These are phyloP conservation scores for Zygaena filipendulae DNA, from an alignment of 2,888 invertebrate species.

Conservation along the genomic window DNA sequence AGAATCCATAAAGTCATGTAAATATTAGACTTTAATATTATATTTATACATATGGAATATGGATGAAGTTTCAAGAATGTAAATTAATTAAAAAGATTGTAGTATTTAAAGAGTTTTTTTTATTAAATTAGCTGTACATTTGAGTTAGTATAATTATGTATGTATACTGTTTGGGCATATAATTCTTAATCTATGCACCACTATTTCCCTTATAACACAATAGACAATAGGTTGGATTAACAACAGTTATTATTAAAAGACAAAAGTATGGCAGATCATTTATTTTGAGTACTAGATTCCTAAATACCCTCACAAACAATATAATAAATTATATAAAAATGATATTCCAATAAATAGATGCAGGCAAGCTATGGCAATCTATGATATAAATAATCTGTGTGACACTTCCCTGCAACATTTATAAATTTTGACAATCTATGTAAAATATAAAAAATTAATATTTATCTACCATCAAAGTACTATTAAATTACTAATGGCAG, in stretches of 20 bases:
- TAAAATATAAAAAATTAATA: slow-evolving; percentile 25
- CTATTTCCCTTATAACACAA: slow-evolving; percentile 37
- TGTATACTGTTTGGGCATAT: slow-evolving; percentile 68
- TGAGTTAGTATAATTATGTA: slow-evolving; percentile 71
- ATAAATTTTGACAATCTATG: slow-evolving; percentile 41
- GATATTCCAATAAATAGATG: slow-evolving; percentile 56
- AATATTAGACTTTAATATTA: too few relatives aligned
- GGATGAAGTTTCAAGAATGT: too few relatives aligned
- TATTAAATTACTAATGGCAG: slow-evolving; percentile 60
- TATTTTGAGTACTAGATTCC: slow-evolving; percentile 58
- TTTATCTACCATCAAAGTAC: slow-evolving; percentile 43
- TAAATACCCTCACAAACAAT: slow-evolving; percentile 61
- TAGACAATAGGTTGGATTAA: slow-evolving; percentile 49
- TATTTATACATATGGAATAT: too few relatives aligned
- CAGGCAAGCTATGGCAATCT: slow-evolving; percentile 66
- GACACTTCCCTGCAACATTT: slow-evolving; percentile 60
- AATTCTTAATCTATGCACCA: slow-evolving; percentile 60
- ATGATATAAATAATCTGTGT: slow-evolving; percentile 57
- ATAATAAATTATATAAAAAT: slow-evolving; percentile 50
- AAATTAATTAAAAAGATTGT: too few relatives aligned
- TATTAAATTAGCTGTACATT: slow-evolving; percentile 70
- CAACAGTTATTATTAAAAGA: slow-evolving; percentile 62
- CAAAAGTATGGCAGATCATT: slow-evolving; percentile 68
- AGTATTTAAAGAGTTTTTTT: slow-evolving; percentile 65
- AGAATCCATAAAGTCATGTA: too few relatives aligned